Evolutionary conservation across 2,113 vertebrate genomes (phyloP), one percentile per base, ranked within the genome.

Genomic region (crab-eating macaque (Macaca fascicularis)): DNA sequence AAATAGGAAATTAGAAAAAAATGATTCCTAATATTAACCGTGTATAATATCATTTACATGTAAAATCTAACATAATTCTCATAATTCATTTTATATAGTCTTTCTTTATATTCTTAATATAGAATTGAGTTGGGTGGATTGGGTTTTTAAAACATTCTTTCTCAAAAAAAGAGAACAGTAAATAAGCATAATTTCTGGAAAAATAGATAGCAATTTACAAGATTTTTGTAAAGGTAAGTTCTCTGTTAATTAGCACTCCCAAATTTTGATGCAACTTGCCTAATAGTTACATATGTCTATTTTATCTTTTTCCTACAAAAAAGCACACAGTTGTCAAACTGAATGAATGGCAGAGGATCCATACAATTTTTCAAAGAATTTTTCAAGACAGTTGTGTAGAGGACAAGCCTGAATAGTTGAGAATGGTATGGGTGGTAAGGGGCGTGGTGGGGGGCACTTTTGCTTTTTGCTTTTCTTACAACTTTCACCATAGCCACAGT

Each of bases 51-150:
- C 43, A 57, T 95, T 87, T 57, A 78, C 25, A 45, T 67, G 10
- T 14, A 19, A 45, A 57, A 89, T 92, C 55, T 82, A 43, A 87
- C 61, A 87, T 94, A 75, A 83, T 67, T 93, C 25, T 92, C 17
- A 17, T 32, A 78, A 72, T 13, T 72, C 14, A 69, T 76, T 95
- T 90, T 86, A 11, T 93, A 92, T 64, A 52, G 59, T 20, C 30
- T 48, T 78, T 78, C 13, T 48, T 78, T 48, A 78, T 78, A 48
- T 78, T 32, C 27, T 76, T 76, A 45, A 76, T 32, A 78, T 19
- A 48, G 75, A 32, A 78, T 32, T 48, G 27, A 45, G 43, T 32
- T 48, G 43, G 14, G 14, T 78, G 43, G 14, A 8, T 78, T 30
- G 43, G 13, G 12, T 9, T 78, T 78, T 78, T 48, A 8, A 32